Evolutionary conservation across 2,797 vertebrate species (phyloP).

Genomic region (Huso huso): DNA sequence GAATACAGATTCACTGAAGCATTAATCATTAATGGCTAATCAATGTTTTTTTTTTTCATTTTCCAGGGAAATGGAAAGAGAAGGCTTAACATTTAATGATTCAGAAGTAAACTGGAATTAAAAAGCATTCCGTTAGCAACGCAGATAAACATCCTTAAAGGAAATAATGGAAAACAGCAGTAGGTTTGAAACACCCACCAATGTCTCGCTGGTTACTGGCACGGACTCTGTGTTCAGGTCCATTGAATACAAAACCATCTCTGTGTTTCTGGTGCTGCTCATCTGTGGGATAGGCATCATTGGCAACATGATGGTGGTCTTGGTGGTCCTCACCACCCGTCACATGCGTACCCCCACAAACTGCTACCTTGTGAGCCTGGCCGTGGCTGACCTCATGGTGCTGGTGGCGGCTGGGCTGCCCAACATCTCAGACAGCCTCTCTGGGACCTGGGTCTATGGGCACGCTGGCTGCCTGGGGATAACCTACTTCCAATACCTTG

Average conservation of each 20-base stretch:
- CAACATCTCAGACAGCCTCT: constrained; percentile 65
- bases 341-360: constrained; percentile 73
- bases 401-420: constrained; percentile 68
- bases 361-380: constrained; percentile 73
- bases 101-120: neutral
- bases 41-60: no score
- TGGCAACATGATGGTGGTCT: constrained; percentile 71
- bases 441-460: constrained; percentile 64
- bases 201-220: constrained; percentile 51
- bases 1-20: no score
- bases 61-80: no score
- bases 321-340: constrained; percentile 64
- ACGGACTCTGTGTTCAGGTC: constrained; percentile 34
- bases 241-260: constrained; percentile 63
- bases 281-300: constrained; percentile 64
- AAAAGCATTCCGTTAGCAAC: neutral
- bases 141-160: neutral
- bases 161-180: constrained; percentile 53
- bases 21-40: no score
- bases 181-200: constrained; percentile 54
- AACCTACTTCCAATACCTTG: constrained; percentile 75
- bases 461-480: constrained; percentile 63
- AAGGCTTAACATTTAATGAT: no score
- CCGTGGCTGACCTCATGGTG: constrained; percentile 66
- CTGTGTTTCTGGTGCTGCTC: constrained; percentile 66